Base-by-base conservation (phyloP, 2,888 invertebrate genomes). In the Acronicta aceris region DNA sequence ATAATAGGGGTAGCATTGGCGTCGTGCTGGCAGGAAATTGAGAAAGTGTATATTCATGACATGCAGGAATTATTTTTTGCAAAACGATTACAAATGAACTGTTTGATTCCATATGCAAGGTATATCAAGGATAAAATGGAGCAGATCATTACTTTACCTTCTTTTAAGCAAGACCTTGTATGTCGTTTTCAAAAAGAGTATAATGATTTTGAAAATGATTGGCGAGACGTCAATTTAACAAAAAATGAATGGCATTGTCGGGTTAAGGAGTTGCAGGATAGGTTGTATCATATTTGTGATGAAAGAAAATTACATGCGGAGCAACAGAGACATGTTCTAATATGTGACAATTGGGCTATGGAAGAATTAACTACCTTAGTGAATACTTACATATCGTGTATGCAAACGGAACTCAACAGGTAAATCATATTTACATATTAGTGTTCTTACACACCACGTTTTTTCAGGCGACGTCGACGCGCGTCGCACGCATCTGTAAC, bases 371-470 rank as follows among this genome's bases (percentile, higher is more conserved):
- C 92, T 16, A 88, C 95, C 48, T 86, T 96, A 74, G 88, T 89
- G 1, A 96, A 96, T 76, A 90, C 95, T 30, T 96, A 95, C 70
- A 89, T 95, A 47, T 95, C 92, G 1, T 93, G 95, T 46, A 89
- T 96, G 88, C 96, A 96, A 82, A 78, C 95, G n/a, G 96, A 97
- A 88, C 51, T 96, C 12, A 96, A 96, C 78, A 91, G 96, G 93
- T 88, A 86, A 89, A 17, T 88, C 88, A 91, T 62, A 30, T 33
- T 36, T n/a, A 38, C n/a, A 38, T 38, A n/a, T n/a, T n/a, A n/a
- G n/a, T n/a, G n/a, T n/a, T n/a, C n/a, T n/a, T n/a, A n/a, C n/a
- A n/a, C n/a, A n/a, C n/a, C n/a, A n/a, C n/a, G n/a, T n/a, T n/a
- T n/a, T n/a, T n/a, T n/a, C n/a, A n/a, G n/a, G n/a, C n/a, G n/a